A percentile compares a stretch with the other conserved stretches of the same genome.
These are phyloP conservation scores for Nephotettix cincticeps DNA, from an alignment of 1,140 invertebrate genomes.

Conservation along the genomic window DNA sequence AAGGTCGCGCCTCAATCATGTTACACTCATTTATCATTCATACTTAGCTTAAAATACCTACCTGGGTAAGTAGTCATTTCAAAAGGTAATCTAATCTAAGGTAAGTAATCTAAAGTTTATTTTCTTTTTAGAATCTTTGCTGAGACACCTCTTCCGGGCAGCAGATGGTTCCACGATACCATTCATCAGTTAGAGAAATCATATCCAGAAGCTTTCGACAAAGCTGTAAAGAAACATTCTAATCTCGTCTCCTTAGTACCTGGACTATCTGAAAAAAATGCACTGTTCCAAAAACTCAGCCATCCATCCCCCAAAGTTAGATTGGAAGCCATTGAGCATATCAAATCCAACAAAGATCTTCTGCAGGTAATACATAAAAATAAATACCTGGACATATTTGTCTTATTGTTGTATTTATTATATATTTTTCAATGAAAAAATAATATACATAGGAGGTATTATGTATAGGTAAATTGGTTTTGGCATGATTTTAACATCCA, in stretches of 20 bases:
- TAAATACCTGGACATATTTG: too few species aligned
- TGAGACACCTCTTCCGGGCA: neutral
- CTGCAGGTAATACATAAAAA: conserved; percentile 14
- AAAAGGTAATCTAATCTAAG: too few species aligned
- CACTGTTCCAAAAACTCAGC: conserved; percentile 65
- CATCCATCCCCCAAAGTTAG: conserved; percentile 61
- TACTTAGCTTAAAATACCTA: too few species aligned
- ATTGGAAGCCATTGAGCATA: conserved; percentile 55
- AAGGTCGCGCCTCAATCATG: too few species aligned
- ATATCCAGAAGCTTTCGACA: conserved; percentile 66
- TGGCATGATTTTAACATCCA: too few species aligned
- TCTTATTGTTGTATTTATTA: too few species aligned
- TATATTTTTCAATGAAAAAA: too few species aligned
- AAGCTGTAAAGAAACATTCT: conserved; percentile 13
- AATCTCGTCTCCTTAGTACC: conserved; percentile 5
- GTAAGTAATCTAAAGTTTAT: too few species aligned
- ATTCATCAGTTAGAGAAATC: conserved; percentile 57
- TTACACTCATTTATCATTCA: too few species aligned
- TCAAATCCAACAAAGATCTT: conserved; percentile 51
- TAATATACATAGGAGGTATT: too few species aligned
- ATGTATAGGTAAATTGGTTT: too few species aligned
- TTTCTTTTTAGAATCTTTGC: conserved; percentile 27
- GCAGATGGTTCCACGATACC: conserved; percentile 52
- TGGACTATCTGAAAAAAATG: conserved; percentile 39
- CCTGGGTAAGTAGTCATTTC: too few species aligned